phyloP scores from a whole-genome alignment of 2,797 vertebrate genomes.

The Gadopsis marmoratus region DNA sequence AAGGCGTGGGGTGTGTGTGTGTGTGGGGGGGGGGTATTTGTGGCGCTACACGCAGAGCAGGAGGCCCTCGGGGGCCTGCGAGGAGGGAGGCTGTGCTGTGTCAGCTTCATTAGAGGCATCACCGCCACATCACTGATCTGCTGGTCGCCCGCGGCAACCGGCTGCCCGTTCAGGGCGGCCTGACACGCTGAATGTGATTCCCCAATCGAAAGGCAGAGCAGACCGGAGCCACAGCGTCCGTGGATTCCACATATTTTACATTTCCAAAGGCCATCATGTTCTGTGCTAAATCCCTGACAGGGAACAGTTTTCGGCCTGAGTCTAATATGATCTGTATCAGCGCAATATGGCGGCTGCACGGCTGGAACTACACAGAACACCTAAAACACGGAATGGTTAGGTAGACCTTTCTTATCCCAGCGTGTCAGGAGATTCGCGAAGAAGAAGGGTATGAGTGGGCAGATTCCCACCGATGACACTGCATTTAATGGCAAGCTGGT shows the following conservation, averaged over 20 bases:
- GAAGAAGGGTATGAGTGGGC: constrained; percentile 28
- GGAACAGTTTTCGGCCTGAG: constrained; percentile 9
- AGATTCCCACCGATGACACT: constrained; percentile 9
- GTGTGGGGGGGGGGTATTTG: constrained; percentile 35
- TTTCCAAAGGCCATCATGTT: constrained; percentile 12
- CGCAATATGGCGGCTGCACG: neutral
- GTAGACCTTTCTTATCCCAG: neutral
- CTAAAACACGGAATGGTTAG: neutral
- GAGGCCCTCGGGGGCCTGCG: constrained; percentile 70
- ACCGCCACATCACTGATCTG: constrained; percentile 84
- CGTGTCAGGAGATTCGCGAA: too few relatives aligned
- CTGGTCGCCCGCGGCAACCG: constrained; percentile 78
- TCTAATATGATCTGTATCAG: neutral
- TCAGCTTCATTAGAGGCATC: constrained; percentile 88
- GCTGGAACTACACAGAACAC: neutral
- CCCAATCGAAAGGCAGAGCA: constrained; percentile 50
- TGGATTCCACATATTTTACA: constrained; percentile 22
- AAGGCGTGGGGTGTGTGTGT: constrained; percentile 18
- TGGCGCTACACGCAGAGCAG: constrained; percentile 58
- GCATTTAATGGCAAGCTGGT: neutral
- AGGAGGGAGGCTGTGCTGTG: constrained; percentile 81
- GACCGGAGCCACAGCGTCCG: constrained; percentile 36
- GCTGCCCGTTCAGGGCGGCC: constrained; percentile 63
- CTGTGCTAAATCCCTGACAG: neutral
- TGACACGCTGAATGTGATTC: constrained; percentile 70